A percentile compares a stretch with the other conserved stretches of the same genome.
Evolutionary conservation across 2,113 vertebrate genomes (phyloP).

Genomic region (Panurus biarmicus): DNA sequence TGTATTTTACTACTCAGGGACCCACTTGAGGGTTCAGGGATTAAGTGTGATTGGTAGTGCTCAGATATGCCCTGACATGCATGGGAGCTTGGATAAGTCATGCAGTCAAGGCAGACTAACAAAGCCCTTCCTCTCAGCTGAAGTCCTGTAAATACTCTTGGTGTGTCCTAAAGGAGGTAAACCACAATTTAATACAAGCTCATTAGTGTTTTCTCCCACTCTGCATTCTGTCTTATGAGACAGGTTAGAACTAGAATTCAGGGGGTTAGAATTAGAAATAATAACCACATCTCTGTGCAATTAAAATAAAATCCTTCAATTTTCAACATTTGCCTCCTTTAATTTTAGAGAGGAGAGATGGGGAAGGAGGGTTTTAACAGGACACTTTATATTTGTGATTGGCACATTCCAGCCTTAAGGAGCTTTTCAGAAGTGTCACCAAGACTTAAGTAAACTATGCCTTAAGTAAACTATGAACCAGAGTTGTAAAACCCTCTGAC

Average conservation of each 20-base stretch:
- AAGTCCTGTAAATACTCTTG: neutral
- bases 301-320: neutral
- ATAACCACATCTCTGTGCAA: neutral
- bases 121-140: neutral
- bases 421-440: neutral
- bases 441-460: too few relatives aligned
- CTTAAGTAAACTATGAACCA: neutral
- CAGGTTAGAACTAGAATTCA: neutral
- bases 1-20: neutral
- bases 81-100: neutral
- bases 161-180: neutral
- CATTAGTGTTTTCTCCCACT: neutral
- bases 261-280: neutral
- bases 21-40: neutral
- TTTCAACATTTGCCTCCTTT: neutral
- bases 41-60: neutral
- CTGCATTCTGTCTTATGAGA: neutral
- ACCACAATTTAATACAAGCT: neutral
- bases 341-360: neutral
- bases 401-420: neutral
- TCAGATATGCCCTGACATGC: neutral
- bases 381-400: neutral
- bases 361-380: neutral
- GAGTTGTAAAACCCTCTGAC: fast-evolving
- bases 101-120: neutral